phyloP scores from a whole-genome alignment of 2,113 vertebrate genomes.

The Python bivittatus region DNA sequence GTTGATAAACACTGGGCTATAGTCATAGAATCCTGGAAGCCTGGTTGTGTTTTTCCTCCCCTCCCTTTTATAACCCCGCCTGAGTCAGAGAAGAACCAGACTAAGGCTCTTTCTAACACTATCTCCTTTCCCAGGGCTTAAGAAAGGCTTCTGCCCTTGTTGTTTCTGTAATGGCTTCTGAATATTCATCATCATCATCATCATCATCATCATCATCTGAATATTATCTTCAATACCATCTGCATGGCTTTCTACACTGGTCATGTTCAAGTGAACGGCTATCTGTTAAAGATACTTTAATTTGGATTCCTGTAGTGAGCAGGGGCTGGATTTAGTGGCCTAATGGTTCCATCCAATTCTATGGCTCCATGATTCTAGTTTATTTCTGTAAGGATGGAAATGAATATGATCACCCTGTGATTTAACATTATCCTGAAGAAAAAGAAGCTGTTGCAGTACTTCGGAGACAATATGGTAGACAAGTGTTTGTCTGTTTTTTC shows the following conservation, averaged over 20 bases:
- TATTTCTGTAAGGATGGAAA: not conserved
- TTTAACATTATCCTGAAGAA: not conserved
- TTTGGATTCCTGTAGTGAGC: not conserved
- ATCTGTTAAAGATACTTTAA: too few species aligned
- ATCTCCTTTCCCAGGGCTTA: not conserved
- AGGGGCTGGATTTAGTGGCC: not conserved
- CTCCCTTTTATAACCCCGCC: too few species aligned
- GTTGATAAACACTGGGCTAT: too few species aligned
- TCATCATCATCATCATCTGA: too few species aligned
- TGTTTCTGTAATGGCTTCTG: not conserved
- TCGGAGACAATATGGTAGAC: not conserved
- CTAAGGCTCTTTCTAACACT: not conserved
- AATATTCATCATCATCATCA: too few species aligned
- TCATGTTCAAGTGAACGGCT: not conserved
- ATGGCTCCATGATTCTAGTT: not conserved
- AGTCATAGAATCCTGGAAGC: not conserved
- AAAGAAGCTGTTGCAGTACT: not conserved
- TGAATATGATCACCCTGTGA: not conserved
- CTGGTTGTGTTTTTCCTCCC: too few species aligned
- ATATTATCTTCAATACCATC: not conserved
- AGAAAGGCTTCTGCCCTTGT: not conserved
- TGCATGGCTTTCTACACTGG: not conserved
- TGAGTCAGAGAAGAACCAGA: not conserved
- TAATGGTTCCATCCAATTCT: not conserved
- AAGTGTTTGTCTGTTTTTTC: not conserved